Conservation (phyloP, 37 sponge, comb jelly and placozoan species). For the Agelas oroides region DNA sequence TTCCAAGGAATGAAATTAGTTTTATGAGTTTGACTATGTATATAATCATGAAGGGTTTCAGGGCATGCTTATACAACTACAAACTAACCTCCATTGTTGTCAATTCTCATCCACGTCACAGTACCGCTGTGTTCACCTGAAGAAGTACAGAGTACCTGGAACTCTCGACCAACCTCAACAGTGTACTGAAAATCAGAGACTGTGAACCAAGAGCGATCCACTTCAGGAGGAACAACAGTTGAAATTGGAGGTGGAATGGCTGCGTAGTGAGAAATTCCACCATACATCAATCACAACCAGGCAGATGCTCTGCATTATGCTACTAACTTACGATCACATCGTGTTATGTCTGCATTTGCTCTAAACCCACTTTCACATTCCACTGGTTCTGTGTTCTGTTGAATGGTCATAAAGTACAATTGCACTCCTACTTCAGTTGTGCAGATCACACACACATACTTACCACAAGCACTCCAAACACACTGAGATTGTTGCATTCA, state of each 20-base stretch:
- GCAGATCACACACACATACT: neutral
- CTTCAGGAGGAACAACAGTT: neutral
- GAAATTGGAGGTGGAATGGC: neutral
- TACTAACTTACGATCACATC: conserved; percentile 1
- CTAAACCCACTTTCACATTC: neutral
- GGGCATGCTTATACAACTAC: too few species aligned
- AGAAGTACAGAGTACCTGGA: neutral
- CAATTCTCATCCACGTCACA: neutral
- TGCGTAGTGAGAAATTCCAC: neutral
- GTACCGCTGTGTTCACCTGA: neutral
- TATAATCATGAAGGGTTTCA: too few species aligned
- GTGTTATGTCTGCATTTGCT: conserved; percentile 5
- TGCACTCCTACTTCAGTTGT: too few species aligned
- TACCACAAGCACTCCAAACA: conserved; percentile 41
- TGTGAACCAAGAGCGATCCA: neutral
- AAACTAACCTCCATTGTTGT: neutral
- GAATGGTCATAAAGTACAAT: too few species aligned
- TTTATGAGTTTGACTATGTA: too few species aligned
- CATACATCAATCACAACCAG: too few species aligned
- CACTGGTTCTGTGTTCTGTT: conserved; percentile 32
- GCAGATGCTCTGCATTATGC: too few species aligned
- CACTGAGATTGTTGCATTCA: conserved; percentile 23
- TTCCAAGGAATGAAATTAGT: too few species aligned
- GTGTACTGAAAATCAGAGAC: neutral
- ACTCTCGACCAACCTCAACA: neutral